Base-by-base conservation (phyloP, 2,797 vertebrate genomes). In the Alauda arvensis region DNA sequence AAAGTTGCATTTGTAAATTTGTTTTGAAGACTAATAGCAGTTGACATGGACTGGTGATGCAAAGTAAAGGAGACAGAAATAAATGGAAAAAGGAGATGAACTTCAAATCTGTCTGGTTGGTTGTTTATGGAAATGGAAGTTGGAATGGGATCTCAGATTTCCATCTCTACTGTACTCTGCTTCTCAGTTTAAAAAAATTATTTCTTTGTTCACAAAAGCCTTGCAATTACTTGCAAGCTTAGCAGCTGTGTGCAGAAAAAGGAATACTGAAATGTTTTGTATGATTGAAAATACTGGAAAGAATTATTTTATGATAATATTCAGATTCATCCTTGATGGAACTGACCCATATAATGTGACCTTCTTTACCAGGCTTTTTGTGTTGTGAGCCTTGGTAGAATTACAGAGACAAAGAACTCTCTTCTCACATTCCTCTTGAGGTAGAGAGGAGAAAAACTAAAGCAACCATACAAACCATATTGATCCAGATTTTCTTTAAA, bases 271-370 rank as follows among this genome's bases (percentile, higher is more conserved):
- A 91, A 70, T 77, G 20, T 67, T 93, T 77, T 70, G 31, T 80
- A 86, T 78, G 91, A 77, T 92, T 94, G 82, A 94, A 91, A 95
- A 75, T 62, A 48, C 67, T 71, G 71, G 57, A 79, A 92, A 65
- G 78, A 94, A 83, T 94, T 84, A 93, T 46, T 48, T 34, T 87
- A 68, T 77, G 63, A 18, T 94, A 82, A 66, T 69, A 51, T 49
- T 94, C 60, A 21, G 17, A 93, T 92, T 92, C 83, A 77, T 95
- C 84, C 77, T 80, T 94, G 78, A 87, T 85, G 55, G 74, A 91
- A 68, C 45, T 85, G 77, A 88, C 68, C 1, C 0, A 1, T 82
- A 78, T 83, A 94, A 87, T 46, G n/a, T 94, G 70, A 77, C 77
- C 77, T 90, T 53, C 51, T 87, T 31, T 82, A 69, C 66, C 52